Conservation (phyloP, 2,888 invertebrate species). For the Hyles lineata region DNA sequence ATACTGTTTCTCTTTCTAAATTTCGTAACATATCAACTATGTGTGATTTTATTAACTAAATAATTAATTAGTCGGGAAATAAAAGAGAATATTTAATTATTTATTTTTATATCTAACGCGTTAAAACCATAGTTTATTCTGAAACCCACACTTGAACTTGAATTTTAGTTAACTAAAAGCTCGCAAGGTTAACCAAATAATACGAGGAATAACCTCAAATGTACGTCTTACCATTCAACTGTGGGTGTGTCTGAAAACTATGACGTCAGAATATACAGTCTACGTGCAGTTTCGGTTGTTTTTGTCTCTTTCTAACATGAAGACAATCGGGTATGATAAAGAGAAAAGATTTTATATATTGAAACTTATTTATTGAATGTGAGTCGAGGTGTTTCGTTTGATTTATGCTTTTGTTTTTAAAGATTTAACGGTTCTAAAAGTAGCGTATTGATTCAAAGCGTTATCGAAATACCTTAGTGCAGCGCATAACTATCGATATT, state of each 20-base stretch:
- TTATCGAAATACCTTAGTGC: no score
- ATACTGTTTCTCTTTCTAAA: no score
- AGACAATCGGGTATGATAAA: not conserved
- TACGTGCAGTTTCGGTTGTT: slow-evolving; percentile 1
- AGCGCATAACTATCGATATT: no score
- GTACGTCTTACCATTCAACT: not conserved
- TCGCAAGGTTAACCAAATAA: not conserved
- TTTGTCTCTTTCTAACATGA: slow-evolving; percentile 1
- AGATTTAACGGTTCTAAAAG: no score
- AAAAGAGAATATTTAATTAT: no score
- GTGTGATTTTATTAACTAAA: no score
- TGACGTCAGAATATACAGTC: slow-evolving; percentile 4
- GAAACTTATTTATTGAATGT: not conserved
- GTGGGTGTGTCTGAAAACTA: slow-evolving; percentile 13
- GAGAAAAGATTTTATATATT: not conserved
- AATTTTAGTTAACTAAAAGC: not conserved
- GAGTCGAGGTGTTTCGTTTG: not conserved
- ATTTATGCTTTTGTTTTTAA: not conserved
- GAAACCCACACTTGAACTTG: slow-evolving; percentile 2
- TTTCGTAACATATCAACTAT: no score
- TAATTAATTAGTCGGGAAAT: no score
- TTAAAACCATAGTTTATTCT: not conserved
- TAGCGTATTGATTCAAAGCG: no score
- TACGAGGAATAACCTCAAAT: not conserved
- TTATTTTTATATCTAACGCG: no score